Percentiles rank a stretch among this genome's conserved stretches.
Evolutionary conservation across 2,113 vertebrate species (phyloP).

Genomic region (Leuciscus idus): DNA sequence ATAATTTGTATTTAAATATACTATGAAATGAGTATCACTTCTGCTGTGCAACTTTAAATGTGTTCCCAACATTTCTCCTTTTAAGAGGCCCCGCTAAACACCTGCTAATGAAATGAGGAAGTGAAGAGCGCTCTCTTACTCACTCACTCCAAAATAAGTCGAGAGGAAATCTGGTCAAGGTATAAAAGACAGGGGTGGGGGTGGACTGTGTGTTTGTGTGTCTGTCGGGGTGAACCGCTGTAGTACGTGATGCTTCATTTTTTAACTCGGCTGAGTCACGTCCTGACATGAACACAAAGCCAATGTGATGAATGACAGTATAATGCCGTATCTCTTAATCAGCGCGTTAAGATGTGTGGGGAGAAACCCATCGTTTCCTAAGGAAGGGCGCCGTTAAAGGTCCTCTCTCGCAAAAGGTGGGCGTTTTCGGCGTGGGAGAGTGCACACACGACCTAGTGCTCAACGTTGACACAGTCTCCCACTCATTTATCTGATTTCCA

Average conservation of each 20-base stretch:
- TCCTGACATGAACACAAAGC: constrained; percentile 14
- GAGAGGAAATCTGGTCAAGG: constrained; percentile 54
- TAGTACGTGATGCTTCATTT: constrained; percentile 22
- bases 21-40: not conserved
- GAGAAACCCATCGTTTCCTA: constrained; percentile 39
- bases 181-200: constrained; percentile 28
- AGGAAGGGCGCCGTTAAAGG: not conserved
- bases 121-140: constrained; percentile 52
- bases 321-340: constrained; percentile 9
- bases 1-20: constrained; percentile 6
- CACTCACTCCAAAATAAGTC: constrained; percentile 55
- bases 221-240: constrained; percentile 51
- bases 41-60: constrained; percentile 6
- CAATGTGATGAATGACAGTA: constrained; percentile 4
- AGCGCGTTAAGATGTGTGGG: not conserved
- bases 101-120: constrained; percentile 61
- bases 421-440: not conserved
- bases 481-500: constrained; percentile 4
- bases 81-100: constrained; percentile 47
- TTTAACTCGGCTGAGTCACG: constrained; percentile 48
- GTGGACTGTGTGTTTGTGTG: constrained; percentile 51
- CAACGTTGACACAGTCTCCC: not conserved
- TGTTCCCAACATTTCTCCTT: constrained; percentile 18
- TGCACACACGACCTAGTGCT: not conserved
- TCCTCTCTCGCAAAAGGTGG: not conserved